A percentile compares a stretch with the other conserved stretches of the same genome.
Evolutionary conservation across 2,113 vertebrate species (phyloP).

Genomic region (Dipodomys merriami): DNA sequence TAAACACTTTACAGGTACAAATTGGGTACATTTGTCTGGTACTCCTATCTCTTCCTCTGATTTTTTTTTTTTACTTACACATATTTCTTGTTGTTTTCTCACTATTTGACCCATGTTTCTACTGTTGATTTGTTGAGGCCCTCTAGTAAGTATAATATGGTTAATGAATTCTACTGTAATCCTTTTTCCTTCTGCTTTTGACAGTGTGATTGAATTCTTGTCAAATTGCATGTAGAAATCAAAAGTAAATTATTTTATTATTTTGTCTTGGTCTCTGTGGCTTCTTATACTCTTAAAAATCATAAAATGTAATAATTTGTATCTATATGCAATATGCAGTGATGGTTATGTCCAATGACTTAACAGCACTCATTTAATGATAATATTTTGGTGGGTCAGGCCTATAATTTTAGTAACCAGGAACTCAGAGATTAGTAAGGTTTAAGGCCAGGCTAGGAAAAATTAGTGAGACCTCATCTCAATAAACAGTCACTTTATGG

Average conservation of each 20-base stretch:
- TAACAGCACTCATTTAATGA: conserved; percentile 39
- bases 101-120: background rate
- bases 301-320: conserved; percentile 43
- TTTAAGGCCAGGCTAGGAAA: no score
- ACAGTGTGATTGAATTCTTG: conserved; percentile 5
- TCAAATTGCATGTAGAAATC: conserved; percentile 22
- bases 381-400: background rate
- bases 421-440: no score
- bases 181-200: background rate
- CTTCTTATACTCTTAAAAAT: conserved; percentile 46
- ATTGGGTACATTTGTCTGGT: background rate
- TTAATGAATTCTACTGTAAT: background rate
- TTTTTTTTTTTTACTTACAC: background rate
- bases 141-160: background rate
- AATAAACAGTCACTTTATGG: no score
- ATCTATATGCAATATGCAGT: background rate
- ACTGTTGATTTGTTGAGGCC: background rate
- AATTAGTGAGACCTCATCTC: no score
- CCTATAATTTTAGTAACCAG: no score
- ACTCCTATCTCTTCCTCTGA: background rate
- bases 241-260: conserved; percentile 9
- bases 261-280: conserved; percentile 22
- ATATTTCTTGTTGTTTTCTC: background rate
- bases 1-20: background rate
- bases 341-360: background rate